phyloP scores from a whole-genome alignment of 2,113 vertebrate genomes.

The Hydrochoerus hydrochaeris region DNA sequence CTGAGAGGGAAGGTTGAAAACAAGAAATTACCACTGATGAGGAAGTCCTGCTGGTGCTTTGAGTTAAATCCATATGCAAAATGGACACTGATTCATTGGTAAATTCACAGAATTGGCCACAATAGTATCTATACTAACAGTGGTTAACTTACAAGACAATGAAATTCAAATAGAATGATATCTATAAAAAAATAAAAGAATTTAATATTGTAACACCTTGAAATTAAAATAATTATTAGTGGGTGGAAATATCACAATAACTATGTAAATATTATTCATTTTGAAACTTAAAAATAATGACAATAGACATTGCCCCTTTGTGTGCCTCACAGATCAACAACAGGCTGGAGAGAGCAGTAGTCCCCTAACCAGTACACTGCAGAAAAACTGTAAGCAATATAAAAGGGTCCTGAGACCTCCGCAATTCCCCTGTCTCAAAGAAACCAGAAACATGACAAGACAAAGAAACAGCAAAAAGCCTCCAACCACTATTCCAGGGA shows the following conservation, averaged over 20 bases:
- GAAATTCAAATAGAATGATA: background rate
- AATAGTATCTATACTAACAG: background rate
- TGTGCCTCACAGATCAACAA: too few relatives aligned
- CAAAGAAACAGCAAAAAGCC: too few relatives aligned
- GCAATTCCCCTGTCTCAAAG: too few relatives aligned
- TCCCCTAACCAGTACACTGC: too few relatives aligned
- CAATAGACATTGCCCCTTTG: too few relatives aligned
- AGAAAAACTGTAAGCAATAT: too few relatives aligned
- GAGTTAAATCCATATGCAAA: background rate
- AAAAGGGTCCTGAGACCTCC: too few relatives aligned
- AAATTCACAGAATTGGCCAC: background rate
- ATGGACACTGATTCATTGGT: background rate
- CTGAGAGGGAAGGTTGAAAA: background rate
- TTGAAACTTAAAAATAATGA: background rate
- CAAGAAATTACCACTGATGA: background rate
- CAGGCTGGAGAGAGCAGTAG: too few relatives aligned
- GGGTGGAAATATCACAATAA: background rate
- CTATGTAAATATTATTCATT: background rate
- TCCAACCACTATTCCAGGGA: too few relatives aligned
- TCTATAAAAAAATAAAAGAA: background rate
- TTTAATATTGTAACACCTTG: background rate
- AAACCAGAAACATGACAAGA: too few relatives aligned
- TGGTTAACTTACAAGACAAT: background rate
- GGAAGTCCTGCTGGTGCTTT: background rate
- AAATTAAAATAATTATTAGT: background rate